These are phyloP conservation scores for Mythimna pallens DNA, from an alignment of 2,888 invertebrate species.

Conservation along the genomic window DNA sequence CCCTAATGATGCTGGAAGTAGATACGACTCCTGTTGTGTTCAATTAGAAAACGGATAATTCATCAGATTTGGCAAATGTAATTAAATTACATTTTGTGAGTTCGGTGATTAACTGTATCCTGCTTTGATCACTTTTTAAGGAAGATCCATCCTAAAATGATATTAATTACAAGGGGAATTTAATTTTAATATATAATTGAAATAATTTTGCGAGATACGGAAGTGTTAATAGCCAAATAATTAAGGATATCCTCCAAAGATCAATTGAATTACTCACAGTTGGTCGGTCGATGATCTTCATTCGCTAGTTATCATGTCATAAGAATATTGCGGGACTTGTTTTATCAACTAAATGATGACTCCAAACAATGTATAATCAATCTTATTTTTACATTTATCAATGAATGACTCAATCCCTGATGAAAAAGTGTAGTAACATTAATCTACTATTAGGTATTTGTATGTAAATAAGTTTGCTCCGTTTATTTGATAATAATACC, in stretches of 20 bases:
- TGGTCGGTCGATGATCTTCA: conserved; percentile 12
- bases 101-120: not conserved
- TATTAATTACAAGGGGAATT: conserved; percentile 1
- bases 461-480: not conserved
- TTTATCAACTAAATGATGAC: not conserved
- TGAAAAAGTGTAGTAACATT: not conserved
- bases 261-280: conserved; percentile 5
- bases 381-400: no score
- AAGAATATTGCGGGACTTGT: not conserved
- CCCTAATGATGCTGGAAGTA: not conserved
- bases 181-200: not conserved
- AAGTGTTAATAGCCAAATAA: conserved; percentile 29
- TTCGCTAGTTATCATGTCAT: not conserved
- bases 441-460: not conserved
- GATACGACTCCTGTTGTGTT: not conserved
- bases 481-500: conserved; percentile 27
- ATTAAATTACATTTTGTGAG: not conserved
- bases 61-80: not conserved
- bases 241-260: conserved; percentile 33
- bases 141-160: not conserved
- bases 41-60: not conserved
- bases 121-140: conserved; percentile 8
- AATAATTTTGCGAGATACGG: conserved; percentile 4
- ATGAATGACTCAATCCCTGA: not conserved
- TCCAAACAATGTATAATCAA: not conserved